Evolutionary conservation across 2,113 vertebrate species (phyloP), one percentile per base, ranked within the genome.

Genomic region (Carlito syrichta): DNA sequence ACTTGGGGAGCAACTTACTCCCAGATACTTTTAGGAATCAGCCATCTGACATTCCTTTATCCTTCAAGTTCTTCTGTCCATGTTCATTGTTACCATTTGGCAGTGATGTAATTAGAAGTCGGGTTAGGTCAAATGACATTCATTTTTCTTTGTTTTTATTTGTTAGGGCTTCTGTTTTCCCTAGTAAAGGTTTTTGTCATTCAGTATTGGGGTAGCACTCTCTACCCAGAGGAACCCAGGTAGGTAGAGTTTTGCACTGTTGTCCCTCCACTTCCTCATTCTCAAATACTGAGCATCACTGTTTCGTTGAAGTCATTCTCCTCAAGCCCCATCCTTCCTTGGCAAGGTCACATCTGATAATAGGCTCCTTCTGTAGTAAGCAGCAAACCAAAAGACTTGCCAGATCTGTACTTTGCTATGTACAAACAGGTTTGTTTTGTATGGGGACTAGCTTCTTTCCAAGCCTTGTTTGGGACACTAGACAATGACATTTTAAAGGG

Each of bases 161-260:
- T 19, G 62, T 96, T 73, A 96, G 85, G 58, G 38, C 81, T 97
- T 94, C 63, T 78, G 0, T 91, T 92, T 97, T 96, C 58, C 76
- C 79, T 78, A 62, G 52, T 82, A 87, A 66, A 89, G 81, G 76
- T 77, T 89, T 97, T 98, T 93, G 91, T 89, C 8, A 60, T 56
- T 97, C 76, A 97, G 91, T 95, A 52, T 86, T 96, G 25, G 63
- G 84, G n/a, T 66, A 91, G 62, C 9, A 62, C 79, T 91, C 23
- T 97, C 73, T 66, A 96, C 91, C 87, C 95, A 68, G 95, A 95
- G 91, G 96, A 97, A 96, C 69, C 2, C 52, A 95, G 95, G 69
- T 93, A 93, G 95, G 91, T 96, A 94, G 91, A 97, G 94, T 76
- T 97, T 89, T 94, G 88, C 92, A 88, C 95, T 91, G 73, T 68